Percentiles rank a stretch among this genome's conserved stretches.
Conservation (phyloP, 2,888 invertebrate species). For the Aplocera efformata region DNA sequence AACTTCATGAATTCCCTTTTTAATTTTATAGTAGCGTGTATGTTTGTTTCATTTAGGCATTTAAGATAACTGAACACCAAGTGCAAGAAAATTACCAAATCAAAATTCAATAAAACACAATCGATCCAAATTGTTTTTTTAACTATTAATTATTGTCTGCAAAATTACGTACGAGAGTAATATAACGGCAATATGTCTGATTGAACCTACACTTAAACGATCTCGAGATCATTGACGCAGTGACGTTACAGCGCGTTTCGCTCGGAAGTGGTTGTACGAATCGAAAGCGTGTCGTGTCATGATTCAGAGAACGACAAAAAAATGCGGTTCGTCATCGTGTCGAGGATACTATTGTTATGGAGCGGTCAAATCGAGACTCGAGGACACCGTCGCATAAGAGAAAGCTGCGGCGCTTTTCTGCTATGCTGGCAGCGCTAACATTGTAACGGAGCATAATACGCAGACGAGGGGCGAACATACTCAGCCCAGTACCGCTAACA, state of each 20-base stretch:
- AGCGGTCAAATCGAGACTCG: conserved; percentile 4
- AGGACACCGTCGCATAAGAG: conserved; percentile 3
- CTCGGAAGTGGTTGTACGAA: conserved; percentile 5
- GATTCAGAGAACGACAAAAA: conserved; percentile 18
- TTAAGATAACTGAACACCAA: too few species aligned
- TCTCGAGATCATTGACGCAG: conserved; percentile 5
- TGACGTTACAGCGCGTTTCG: conserved; percentile 6
- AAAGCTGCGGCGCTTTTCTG: conserved; percentile 4
- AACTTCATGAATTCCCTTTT: too few species aligned
- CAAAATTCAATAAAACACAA: conserved; percentile 2
- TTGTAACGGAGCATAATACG: conserved; percentile 1
- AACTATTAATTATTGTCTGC: background rate
- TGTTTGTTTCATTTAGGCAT: too few species aligned
- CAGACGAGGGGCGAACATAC: too few species aligned
- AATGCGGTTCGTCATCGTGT: conserved; percentile 4
- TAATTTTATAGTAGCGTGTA: too few species aligned
- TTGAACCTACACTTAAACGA: conserved; percentile 1
- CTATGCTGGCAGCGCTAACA: conserved; percentile 7
- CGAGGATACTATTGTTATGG: background rate
- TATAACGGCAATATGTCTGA: conserved; percentile 7
- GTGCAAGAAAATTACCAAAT: too few species aligned
- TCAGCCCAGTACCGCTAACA: too few species aligned
- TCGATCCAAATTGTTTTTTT: background rate
- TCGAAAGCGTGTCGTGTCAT: conserved; percentile 15
- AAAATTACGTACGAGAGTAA: background rate